phyloP scores from a whole-genome alignment of 1,140 invertebrate species.

The Episyrphus balteatus region DNA sequence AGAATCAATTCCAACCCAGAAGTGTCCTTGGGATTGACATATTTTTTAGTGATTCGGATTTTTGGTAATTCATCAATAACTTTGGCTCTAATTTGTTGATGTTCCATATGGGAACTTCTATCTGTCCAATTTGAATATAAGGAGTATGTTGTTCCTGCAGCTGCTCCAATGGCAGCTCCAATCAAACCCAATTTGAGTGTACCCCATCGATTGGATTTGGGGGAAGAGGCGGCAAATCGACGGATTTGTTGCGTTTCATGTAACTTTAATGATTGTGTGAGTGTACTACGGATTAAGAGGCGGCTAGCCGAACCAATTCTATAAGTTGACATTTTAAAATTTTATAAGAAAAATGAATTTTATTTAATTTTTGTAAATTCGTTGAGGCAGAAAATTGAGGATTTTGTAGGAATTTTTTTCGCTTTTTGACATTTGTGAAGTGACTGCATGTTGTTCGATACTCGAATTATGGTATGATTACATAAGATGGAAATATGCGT shows the following conservation, averaged over 20 bases:
- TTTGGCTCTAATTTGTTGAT: constrained; percentile 33
- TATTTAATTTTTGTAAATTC: no score
- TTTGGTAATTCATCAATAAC: constrained; percentile 38
- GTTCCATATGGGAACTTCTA: constrained; percentile 24
- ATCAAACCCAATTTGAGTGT: constrained; percentile 40
- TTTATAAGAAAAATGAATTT: no score
- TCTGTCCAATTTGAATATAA: constrained; percentile 21
- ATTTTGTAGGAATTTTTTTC: no score
- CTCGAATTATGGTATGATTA: no score
- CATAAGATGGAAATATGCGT: no score
- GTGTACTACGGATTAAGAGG: no score
- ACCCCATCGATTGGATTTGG: constrained; percentile 10
- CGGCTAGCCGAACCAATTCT: no score
- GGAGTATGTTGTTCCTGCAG: constrained; percentile 29
- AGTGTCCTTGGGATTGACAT: constrained; percentile 53
- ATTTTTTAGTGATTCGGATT: constrained; percentile 42
- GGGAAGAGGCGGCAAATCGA: constrained; percentile 8
- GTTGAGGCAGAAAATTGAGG: no score
- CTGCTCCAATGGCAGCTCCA: constrained; percentile 42
- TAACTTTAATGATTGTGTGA: no score
- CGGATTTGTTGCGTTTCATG: constrained; percentile 8
- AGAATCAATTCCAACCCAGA: constrained; percentile 73
- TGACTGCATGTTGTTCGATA: no score
- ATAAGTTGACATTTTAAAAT: no score
- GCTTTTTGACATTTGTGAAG: no score